Base-by-base conservation (phyloP, 2,888 invertebrate species). In the Bombyx huttoni region DNA sequence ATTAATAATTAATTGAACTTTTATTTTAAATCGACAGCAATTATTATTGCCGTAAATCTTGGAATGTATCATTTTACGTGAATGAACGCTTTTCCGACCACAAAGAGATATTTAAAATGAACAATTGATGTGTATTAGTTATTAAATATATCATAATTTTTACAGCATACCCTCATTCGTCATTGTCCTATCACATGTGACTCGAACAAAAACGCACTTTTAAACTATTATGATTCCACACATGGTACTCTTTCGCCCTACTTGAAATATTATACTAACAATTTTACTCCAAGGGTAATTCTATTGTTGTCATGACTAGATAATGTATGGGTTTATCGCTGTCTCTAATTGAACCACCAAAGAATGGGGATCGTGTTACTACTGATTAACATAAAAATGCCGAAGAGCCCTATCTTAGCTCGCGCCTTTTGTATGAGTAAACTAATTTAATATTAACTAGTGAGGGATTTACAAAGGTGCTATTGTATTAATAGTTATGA, bases 281-380 rank as follows among this genome's bases (percentile, higher is more conserved):
- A 82, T 80, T 85, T 84, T 79, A 78, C 75, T 76, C 61, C 60
- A 73, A 70, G 83, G 82, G 81, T 78, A 79, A 81, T 80, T 75
- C 72, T 64, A 77, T 85, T 85, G 85, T 85, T 67, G 55, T 59
- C 62, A 58, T 79, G 79, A 85, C 81, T 82, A 87, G 88, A 88
- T 87, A 88, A 88, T 87, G 81, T 81, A 84, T 80, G 84, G 86
- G 84, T 80, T 83, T 85, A 84, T 85, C 78, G 73, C 73, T 71
- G 65, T 71, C 73, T 70, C 78, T 83, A 85, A 87, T 86, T 84
- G 81, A 82, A 75, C 67, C 62, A 68, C 64, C 63, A 68, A 73
- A 77, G 75, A 83, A 85, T 80, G 67, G 81, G 77, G 77, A 82
- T 88, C 80, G 81, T 79, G 80, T 88, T 86, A 81, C 87, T 68